Evolutionary conservation across 1,140 invertebrate species (phyloP), one percentile per base, ranked within the genome.

Genomic region (Trichonephila inaurata): DNA sequence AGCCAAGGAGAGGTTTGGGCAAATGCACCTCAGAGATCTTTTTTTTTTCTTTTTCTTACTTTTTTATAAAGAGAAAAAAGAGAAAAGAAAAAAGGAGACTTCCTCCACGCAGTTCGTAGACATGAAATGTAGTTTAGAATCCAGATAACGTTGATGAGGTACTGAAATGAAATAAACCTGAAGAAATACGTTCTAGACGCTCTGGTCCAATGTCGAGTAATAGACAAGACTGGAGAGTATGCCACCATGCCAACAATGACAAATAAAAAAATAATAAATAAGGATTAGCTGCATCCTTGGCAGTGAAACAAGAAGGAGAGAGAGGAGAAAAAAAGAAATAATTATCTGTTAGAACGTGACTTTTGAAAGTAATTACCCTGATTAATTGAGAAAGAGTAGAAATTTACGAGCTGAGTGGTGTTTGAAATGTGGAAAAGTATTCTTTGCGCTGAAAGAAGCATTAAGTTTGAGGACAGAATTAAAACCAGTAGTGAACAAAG

Each of bases 371-470:
- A 33, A 87, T 87, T 87, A 62, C 28, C 85, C 2, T 33, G 60
- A 87, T 87, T 87, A 87, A 87, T 62, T 87, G 85, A 28, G 16
- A 87, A 58, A 64, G 85, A n/a, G 60, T 28, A 87, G 60, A 87
- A 33, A 86, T 87, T 87, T 87, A 87, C 60, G 85, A 61, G 58
- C 60, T 87, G 19, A 40, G 72, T 77, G 69, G 14, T 77, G 28
- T 87, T 87, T 19, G n/a, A 33, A 40, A 61, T 87, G 58, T 18
- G 28, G 24, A 61, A 87, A 61, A 61, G 12, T n/a, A 85, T 18
- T 82, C 28, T 40, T 5, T 14, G 72, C 33, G 72, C 28, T 58
- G 19, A 85, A 85, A 85, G n/a, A 21, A 58, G 21, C 18, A 40
- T 51, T 51, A 7, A 51, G 51, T 51, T 10, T 10, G 51, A 51